Conservation (phyloP, 2,888 invertebrate species). For the Apamea epomidion region DNA sequence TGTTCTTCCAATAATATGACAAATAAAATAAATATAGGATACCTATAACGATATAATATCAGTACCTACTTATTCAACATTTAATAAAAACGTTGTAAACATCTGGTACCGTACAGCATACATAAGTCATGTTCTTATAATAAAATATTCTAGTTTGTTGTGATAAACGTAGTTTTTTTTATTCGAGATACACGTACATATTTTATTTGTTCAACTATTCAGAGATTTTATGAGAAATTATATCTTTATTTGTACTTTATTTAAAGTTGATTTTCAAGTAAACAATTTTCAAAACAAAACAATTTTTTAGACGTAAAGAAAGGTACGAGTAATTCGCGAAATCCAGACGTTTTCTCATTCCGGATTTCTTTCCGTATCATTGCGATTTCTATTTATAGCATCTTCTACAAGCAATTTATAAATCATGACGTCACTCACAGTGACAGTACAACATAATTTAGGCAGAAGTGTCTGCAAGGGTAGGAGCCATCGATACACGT, state of each 20-base stretch:
- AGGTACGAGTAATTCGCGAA: background rate
- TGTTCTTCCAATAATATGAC: background rate
- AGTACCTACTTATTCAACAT: conserved; percentile 8
- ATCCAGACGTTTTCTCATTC: background rate
- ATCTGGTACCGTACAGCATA: conserved; percentile 21
- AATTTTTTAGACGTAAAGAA: background rate
- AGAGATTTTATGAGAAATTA: background rate
- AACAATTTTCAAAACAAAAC: background rate
- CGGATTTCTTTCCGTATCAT: background rate
- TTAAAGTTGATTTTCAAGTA: background rate
- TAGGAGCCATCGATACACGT: conserved; percentile 54
- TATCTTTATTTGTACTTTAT: background rate
- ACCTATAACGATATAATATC: background rate
- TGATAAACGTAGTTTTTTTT: conserved; percentile 8
- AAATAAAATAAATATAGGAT: conserved; percentile 24
- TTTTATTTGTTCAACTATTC: background rate
- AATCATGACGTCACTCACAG: background rate
- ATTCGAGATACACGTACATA: background rate
- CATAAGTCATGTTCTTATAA: conserved; percentile 21
- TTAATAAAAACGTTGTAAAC: conserved; percentile 31
- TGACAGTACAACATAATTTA: conserved; percentile 43
- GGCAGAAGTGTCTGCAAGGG: conserved; percentile 36
- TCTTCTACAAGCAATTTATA: conserved; percentile 19
- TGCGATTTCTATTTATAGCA: conserved; percentile 7
- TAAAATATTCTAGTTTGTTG: conserved; percentile 15